phyloP scores from a whole-genome alignment of 2,797 vertebrate species.

The Gephyroberyx darwinii region DNA sequence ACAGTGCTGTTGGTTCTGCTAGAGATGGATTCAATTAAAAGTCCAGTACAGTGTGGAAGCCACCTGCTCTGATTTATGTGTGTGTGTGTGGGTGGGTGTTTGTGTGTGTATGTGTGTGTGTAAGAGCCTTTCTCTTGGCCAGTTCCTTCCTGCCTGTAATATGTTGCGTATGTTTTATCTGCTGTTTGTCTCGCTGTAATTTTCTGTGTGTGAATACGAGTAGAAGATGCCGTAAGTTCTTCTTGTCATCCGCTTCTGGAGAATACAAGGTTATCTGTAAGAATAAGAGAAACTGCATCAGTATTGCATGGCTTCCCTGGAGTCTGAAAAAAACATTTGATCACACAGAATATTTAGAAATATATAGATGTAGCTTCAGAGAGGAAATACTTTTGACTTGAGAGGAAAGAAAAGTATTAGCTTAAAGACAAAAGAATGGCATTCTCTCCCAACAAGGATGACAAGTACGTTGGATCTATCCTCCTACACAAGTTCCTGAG shows the following conservation, averaged over 20 bases:
- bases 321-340: too few relatives aligned
- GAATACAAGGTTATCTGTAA: not conserved
- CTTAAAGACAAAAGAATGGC: too few relatives aligned
- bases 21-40: constrained; percentile 60
- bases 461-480: too few relatives aligned
- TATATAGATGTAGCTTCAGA: too few relatives aligned
- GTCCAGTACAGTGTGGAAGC: constrained; percentile 34
- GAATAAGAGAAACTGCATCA: not conserved
- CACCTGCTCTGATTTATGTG: constrained; percentile 63
- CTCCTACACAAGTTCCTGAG: too few relatives aligned
- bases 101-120: constrained; percentile 12
- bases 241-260: not conserved
- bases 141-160: constrained; percentile 66
- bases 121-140: constrained; percentile 11
- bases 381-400: too few relatives aligned
- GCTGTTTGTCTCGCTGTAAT: constrained; percentile 12
- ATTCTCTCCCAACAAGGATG: too few relatives aligned
- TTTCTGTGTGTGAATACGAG: not conserved
- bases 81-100: constrained; percentile 22
- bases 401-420: too few relatives aligned
- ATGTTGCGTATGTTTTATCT: constrained; percentile 55
- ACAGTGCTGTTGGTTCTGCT: constrained; percentile 5
- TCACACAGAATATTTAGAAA: too few relatives aligned
- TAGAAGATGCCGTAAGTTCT: too few relatives aligned
- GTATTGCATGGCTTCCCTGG: not conserved